phyloP scores from a whole-genome alignment of 2,888 invertebrate species.

The Drepanosiphum platanoidis region DNA sequence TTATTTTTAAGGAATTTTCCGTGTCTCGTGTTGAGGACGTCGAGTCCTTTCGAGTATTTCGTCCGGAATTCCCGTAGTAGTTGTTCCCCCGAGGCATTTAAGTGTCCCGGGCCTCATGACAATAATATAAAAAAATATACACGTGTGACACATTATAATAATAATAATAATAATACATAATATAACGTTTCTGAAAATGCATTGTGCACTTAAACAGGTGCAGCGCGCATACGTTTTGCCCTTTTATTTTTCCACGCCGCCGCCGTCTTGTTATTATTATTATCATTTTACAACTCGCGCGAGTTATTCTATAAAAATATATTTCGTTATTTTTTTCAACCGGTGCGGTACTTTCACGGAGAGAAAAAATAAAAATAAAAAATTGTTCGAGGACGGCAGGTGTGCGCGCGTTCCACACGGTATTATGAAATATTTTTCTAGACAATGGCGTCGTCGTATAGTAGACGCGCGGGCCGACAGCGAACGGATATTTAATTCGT shows the following conservation, averaged over 20 bases:
- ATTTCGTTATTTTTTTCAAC: neutral
- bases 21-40: no score
- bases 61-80: no score
- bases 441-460: neutral
- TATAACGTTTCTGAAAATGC: neutral
- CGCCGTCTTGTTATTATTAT: neutral
- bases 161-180: neutral
- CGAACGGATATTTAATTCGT: conserved; percentile 14
- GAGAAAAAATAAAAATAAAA: conserved; percentile 18
- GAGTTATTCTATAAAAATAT: neutral
- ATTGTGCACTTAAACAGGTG: neutral
- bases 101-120: no score
- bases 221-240: neutral
- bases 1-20: no score
- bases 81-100: no score
- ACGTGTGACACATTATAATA: neutral
- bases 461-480: neutral
- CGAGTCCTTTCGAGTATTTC: no score
- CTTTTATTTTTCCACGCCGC: neutral
- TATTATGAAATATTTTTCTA: conserved; percentile 25
- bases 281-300: neutral
- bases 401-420: conserved; percentile 11
- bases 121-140: no score
- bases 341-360: conserved; percentile 4
- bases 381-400: neutral